phyloP scores from a whole-genome alignment of 2,888 invertebrate species.

The Lepetodrilus schrolli region DNA sequence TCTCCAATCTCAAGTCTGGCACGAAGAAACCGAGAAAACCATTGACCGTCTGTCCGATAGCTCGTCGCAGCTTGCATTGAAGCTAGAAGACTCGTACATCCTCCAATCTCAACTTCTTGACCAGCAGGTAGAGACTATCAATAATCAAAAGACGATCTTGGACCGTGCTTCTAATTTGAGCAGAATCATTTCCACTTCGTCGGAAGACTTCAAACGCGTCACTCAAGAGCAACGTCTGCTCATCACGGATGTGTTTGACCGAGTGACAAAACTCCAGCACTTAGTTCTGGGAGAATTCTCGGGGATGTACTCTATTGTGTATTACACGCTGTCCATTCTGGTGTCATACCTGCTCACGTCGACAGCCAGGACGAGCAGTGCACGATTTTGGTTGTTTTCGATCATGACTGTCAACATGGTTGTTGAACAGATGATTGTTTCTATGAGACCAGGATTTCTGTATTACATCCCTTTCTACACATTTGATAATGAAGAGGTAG shows the following conservation, averaged over 20 bases:
- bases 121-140: slow-evolving; percentile 73
- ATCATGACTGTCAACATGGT: slow-evolving; percentile 78
- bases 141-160: slow-evolving; percentile 73
- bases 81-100: slow-evolving; percentile 76
- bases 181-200: slow-evolving; percentile 65
- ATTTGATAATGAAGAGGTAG: slow-evolving; percentile 34
- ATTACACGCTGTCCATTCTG: slow-evolving; percentile 78
- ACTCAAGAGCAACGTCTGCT: slow-evolving; percentile 79
- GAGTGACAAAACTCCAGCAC: slow-evolving; percentile 79
- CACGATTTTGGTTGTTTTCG: slow-evolving; percentile 79
- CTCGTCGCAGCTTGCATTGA: slow-evolving; percentile 77
- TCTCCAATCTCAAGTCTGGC: slow-evolving; percentile 81
- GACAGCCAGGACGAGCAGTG: slow-evolving; percentile 78
- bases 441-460: slow-evolving; percentile 30
- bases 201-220: slow-evolving; percentile 75
- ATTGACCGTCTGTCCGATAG: slow-evolving; percentile 78
- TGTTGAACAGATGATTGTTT: slow-evolving; percentile 74
- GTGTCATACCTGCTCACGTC: slow-evolving; percentile 79
- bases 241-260: slow-evolving; percentile 79
- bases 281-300: slow-evolving; percentile 81
- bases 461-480: not conserved
- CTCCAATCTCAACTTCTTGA: slow-evolving; percentile 77
- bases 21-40: slow-evolving; percentile 79
- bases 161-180: slow-evolving; percentile 69
- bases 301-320: slow-evolving; percentile 81